Conservation (phyloP, 2,888 invertebrate genomes). For the Beris morrisii region DNA sequence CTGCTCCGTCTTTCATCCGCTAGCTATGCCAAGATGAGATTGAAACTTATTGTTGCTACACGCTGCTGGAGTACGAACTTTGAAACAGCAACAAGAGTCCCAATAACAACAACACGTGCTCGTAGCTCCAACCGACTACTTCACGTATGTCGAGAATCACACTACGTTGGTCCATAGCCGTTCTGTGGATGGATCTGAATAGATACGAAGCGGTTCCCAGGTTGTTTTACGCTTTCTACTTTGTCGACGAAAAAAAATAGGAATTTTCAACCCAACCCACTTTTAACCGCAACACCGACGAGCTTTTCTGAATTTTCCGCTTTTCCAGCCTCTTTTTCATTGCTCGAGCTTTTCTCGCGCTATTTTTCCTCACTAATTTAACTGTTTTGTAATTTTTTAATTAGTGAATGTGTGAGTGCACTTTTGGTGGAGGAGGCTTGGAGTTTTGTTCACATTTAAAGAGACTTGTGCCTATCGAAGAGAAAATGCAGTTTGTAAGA, state of each 20-base stretch:
- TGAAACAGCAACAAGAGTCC: slow-evolving; percentile 24
- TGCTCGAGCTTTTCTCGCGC: slow-evolving; percentile 7
- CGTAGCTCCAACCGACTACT: slow-evolving; percentile 13
- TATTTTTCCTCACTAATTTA: slow-evolving; percentile 26
- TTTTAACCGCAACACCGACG: slow-evolving; percentile 35
- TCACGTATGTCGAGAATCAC: slow-evolving; percentile 8
- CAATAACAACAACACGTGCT: slow-evolving; percentile 20
- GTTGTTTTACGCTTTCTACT: slow-evolving; percentile 3
- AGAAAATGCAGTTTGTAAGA: no score
- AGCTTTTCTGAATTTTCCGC: slow-evolving; percentile 31
- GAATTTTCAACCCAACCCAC: slow-evolving; percentile 35
- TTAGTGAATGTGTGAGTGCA: no score
- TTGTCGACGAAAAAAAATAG: slow-evolving; percentile 12
- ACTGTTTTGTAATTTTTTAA: slow-evolving; percentile 5
- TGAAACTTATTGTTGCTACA: neutral
- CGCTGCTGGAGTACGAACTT: neutral
- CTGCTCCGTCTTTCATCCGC: slow-evolving; percentile 5
- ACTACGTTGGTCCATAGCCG: neutral
- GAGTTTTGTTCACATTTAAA: no score
- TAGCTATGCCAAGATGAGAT: neutral
- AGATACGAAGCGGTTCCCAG: slow-evolving; percentile 2
- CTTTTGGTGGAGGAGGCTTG: no score
- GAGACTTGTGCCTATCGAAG: no score
- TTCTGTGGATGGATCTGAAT: neutral
- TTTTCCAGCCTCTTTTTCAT: slow-evolving; percentile 26